Base-by-base conservation (phyloP, 2,113 vertebrate species). In the Verasper variegatus region DNA sequence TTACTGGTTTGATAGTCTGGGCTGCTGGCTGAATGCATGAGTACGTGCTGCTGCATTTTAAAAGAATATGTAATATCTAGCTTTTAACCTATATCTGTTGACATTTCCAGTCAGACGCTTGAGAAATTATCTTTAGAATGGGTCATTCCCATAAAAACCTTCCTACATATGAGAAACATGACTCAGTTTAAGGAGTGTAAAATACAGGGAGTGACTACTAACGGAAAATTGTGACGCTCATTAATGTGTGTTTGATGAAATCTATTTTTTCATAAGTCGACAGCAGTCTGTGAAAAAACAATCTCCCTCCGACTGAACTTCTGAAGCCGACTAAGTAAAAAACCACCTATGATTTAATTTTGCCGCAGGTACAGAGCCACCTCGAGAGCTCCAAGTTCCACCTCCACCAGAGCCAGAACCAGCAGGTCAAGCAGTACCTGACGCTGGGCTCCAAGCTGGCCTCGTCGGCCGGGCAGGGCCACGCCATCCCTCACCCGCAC, bases 361-460 rank as follows among this genome's bases (percentile, higher is more conserved):
- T 52, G 35, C 70, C 49, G n/a, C 86, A 99, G 97, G 96, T 97
- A 73, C 96, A 96, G 91, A 94, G 91, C 64, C 96, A 97, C 86
- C 91, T 97, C 92, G 97, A 98, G 91, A 96, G 93, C 82, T 94
- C 96, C 79, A 96, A 96, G 83, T 96, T 96, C 80, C 96, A 97
- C 55, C 89, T 96, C 59, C 96, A 96, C 54, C 96, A 96, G 87
- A 87, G 89, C 73, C 97, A 96, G 91, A 94, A 93, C 68, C 94
- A 97, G 80, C 97, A 97, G 87, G 95, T 96, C 83, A 97, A 97
- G 86, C 95, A 98, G 86, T 97, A 96, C 87, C 84, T 97, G 90
- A 96, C 96, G 5, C 91, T 97, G 12, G 97, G 98, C 40, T 93
- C 95, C 77, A 97, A 96, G 88, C 76, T 96, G 27, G 87, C 95